A percentile compares a stretch with the other conserved stretches of the same genome.
These are phyloP conservation scores for Hyla sarda DNA, from an alignment of 2,113 vertebrate species.

Conservation along the genomic window DNA sequence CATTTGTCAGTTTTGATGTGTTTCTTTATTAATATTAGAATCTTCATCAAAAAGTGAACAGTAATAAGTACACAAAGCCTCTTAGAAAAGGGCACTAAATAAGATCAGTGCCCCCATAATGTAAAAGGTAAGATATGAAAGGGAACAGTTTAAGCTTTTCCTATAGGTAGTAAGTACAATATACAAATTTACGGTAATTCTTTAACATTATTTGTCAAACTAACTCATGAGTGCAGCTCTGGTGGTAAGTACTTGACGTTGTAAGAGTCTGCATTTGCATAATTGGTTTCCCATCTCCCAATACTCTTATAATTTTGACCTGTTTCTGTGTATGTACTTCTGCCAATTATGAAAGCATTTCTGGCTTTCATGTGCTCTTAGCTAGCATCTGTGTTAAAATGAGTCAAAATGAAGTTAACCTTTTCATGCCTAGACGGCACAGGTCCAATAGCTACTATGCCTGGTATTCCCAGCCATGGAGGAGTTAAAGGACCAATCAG, in stretches of 20 bases:
- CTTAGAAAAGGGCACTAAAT: constrained; percentile 48
- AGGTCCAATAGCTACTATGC: too few species aligned
- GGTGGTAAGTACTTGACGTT: constrained; percentile 19
- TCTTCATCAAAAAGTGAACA: constrained; percentile 38
- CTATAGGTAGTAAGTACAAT: constrained; percentile 61
- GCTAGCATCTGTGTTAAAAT: constrained; percentile 61
- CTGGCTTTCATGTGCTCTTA: constrained; percentile 58
- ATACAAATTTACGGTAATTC: constrained; percentile 55
- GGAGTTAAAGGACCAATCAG: constrained; percentile 63
- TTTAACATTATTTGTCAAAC: constrained; percentile 56
- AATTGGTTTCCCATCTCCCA: constrained; percentile 60
- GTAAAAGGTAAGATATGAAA: constrained; percentile 51
- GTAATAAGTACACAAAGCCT: constrained; percentile 49
- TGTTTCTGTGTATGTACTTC: constrained; percentile 49
- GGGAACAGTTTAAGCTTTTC: constrained; percentile 58
- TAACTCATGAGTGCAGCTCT: constrained; percentile 31
- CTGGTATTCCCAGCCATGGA: neutral
- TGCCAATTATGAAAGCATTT: constrained; percentile 62
- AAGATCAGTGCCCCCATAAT: constrained; percentile 50
- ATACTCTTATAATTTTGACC: constrained; percentile 62
- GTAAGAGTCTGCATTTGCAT: constrained; percentile 49
- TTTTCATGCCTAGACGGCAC: neutral
- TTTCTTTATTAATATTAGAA: constrained; percentile 18
- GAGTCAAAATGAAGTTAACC: constrained; percentile 62
- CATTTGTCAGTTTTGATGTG: neutral